Conservation (phyloP, 2,888 invertebrate species). For the Pelosia muscerda region DNA sequence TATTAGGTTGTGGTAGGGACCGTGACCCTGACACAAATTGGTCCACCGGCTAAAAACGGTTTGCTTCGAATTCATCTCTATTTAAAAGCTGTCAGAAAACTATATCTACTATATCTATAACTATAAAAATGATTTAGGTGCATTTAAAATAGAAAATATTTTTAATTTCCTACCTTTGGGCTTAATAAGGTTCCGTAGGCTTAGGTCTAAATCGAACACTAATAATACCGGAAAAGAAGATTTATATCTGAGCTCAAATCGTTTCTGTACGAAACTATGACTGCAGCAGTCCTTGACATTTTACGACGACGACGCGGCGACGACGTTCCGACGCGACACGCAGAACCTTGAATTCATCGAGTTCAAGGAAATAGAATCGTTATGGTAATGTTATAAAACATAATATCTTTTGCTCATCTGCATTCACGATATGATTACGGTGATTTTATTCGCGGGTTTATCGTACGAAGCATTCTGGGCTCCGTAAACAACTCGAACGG, state of each 20-base stretch:
- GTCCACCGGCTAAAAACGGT: no score
- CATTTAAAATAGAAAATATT: neutral
- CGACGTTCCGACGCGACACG: neutral
- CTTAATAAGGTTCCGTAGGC: neutral
- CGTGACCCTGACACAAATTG: no score
- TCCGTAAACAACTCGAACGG: no score
- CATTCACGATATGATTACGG: neutral
- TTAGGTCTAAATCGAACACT: neutral
- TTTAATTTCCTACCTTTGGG: neutral
- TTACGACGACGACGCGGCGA: neutral
- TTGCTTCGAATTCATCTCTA: no score
- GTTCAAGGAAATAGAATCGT: neutral
- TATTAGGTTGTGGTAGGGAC: no score
- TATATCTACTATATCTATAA: neutral
- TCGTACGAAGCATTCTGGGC: neutral
- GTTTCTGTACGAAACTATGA: neutral
- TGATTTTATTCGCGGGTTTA: neutral
- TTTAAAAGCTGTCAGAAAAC: neutral
- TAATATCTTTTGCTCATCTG: neutral
- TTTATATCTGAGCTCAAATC: neutral
- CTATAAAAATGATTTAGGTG: neutral
- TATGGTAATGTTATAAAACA: neutral
- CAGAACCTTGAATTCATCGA: neutral
- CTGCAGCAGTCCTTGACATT: constrained; percentile 5
- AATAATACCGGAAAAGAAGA: neutral